Percentiles rank a stretch among this genome's conserved stretches.
phyloP scores from a whole-genome alignment of 1,140 invertebrate species.

The Bombus confusus region DNA sequence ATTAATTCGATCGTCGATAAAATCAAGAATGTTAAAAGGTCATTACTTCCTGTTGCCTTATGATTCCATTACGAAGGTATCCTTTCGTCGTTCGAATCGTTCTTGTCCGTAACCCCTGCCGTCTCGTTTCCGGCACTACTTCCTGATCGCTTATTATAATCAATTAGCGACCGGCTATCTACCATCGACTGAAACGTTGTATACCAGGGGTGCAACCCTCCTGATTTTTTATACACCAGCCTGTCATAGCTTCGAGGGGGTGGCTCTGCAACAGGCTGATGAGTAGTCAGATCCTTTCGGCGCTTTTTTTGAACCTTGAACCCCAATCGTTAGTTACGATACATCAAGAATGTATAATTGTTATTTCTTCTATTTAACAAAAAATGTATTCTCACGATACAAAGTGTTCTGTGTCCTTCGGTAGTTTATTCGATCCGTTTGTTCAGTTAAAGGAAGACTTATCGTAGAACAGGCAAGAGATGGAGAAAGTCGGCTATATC shows the following conservation, averaged over 20 bases:
- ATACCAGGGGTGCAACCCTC: slow-evolving; percentile 79
- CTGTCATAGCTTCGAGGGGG: slow-evolving; percentile 48
- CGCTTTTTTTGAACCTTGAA: slow-evolving; percentile 11
- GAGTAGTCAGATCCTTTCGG: slow-evolving; percentile 75
- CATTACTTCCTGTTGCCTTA: not conserved
- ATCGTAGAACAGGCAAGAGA: not conserved
- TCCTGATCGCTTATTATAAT: slow-evolving; percentile 78
- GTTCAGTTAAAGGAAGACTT: not conserved
- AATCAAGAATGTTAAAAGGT: not conserved
- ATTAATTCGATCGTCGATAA: not conserved
- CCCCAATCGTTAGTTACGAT: not conserved
- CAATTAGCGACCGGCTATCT: slow-evolving; percentile 81
- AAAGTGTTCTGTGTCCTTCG: not conserved
- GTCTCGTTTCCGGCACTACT: slow-evolving; percentile 60
- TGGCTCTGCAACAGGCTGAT: slow-evolving; percentile 80
- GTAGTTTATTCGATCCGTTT: not conserved
- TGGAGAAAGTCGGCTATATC: slow-evolving; percentile 33
- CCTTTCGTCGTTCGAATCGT: not conserved
- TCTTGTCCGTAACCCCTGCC: slow-evolving; percentile 59
- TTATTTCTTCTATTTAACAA: not conserved
- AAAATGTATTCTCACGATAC: not conserved
- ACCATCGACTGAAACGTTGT: slow-evolving; percentile 67
- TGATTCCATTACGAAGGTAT: not conserved
- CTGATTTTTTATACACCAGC: slow-evolving; percentile 75
- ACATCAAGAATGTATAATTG: not conserved